Evolutionary conservation across 2,797 vertebrate genomes (phyloP).

Genomic region (Labeo calbasu): DNA sequence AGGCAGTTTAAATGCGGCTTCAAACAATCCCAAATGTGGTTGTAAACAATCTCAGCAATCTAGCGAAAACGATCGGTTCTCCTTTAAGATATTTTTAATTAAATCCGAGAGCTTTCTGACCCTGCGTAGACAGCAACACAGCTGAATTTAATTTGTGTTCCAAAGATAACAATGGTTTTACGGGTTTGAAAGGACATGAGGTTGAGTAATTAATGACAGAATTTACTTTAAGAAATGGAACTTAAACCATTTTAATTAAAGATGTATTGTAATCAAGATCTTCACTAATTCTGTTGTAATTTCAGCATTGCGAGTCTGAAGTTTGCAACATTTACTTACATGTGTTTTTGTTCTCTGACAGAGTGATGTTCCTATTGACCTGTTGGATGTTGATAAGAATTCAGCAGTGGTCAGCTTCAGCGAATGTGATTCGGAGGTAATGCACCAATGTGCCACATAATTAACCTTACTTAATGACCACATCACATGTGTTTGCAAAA

Average conservation of each 20-base stretch:
- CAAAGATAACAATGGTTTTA: no score
- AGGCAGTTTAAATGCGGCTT: no score
- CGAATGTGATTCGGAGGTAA: slow-evolving; percentile 96
- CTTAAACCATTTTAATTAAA: not conserved
- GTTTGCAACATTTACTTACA: not conserved
- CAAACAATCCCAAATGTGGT: no score
- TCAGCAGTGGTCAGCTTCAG: slow-evolving; percentile 98
- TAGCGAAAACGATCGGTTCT: no score
- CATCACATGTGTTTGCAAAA: slow-evolving; percentile 6
- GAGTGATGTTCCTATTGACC: slow-evolving; percentile 97
- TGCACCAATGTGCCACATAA: not conserved
- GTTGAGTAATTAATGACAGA: no score
- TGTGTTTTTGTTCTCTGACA: slow-evolving; percentile 62
- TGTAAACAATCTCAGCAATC: no score
- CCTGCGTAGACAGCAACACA: no score
- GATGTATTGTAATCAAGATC: not conserved
- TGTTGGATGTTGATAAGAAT: slow-evolving; percentile 98
- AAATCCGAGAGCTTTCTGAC: no score
- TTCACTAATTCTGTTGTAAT: slow-evolving; percentile 2
- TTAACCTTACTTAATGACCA: not conserved
- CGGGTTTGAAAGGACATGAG: no score
- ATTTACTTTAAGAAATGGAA: no score
- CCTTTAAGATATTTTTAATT: no score
- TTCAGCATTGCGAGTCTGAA: not conserved
- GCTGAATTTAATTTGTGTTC: no score